A percentile compares a stretch with the other conserved stretches of the same genome.
phyloP scores from a whole-genome alignment of 2,888 invertebrate genomes.

The Ashinkailepas kermadecensis region DNA sequence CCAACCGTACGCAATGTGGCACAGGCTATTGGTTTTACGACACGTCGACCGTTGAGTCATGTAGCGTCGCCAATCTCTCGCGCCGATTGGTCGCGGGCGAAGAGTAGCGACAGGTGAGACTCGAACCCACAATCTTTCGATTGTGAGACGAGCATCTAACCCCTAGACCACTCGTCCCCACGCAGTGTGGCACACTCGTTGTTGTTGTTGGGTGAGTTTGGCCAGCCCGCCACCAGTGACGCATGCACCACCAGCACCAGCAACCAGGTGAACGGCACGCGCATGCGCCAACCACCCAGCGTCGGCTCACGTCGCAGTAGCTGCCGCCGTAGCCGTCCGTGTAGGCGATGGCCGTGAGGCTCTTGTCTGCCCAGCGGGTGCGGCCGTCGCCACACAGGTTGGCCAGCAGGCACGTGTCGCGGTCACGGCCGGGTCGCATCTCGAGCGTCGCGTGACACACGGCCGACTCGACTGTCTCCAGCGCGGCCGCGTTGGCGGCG shows the following conservation, averaged over 20 bases:
- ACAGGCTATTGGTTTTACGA: too few species aligned
- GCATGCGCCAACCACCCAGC: background rate
- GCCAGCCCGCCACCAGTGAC: background rate
- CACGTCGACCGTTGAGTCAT: too few species aligned
- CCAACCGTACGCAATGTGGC: too few species aligned
- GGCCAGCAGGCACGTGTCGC: background rate
- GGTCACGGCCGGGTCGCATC: background rate
- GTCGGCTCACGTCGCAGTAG: conserved; percentile 49
- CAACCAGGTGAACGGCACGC: background rate
- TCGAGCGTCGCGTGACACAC: conserved; percentile 30
- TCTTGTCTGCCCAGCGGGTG: conserved; percentile 55
- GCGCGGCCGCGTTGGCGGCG: conserved; percentile 41
- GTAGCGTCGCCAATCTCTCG: too few species aligned
- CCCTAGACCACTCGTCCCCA: too few species aligned
- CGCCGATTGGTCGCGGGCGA: too few species aligned
- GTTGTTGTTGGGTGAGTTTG: too few species aligned
- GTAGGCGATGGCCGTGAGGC: conserved; percentile 45
- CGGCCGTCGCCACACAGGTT: conserved; percentile 47
- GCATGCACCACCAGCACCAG: background rate
- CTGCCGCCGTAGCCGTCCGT: conserved; percentile 48
- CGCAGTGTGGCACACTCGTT: too few species aligned
- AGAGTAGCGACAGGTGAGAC: too few species aligned
- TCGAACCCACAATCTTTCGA: too few species aligned
- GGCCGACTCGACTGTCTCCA: conserved; percentile 45
- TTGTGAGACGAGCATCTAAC: too few species aligned